Base-by-base conservation (phyloP, 2,113 vertebrate species). In the Excalfactoria chinensis region DNA sequence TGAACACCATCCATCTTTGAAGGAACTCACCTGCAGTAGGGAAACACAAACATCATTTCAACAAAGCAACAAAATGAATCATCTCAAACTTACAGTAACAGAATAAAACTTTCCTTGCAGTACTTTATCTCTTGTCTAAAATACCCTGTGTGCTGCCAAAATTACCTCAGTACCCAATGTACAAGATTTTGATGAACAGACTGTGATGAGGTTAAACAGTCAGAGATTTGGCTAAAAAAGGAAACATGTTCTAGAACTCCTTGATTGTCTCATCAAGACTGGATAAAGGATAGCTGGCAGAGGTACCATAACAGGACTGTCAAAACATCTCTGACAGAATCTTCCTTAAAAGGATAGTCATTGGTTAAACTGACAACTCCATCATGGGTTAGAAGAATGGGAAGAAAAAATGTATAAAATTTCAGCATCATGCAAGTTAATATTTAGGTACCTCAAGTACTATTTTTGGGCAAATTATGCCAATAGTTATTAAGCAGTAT, bases 221-320 rank as follows among this genome's bases (percentile, higher is more conserved):
- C 79, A 90, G 88, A 92, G 62, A 81, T 75, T 62, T 90, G 35
- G 71, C 82, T 94, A 90, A 92, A 93, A 93, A 93, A 78, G 63
- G 80, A 92, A 84, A 72, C 19, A 74, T 13, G 21, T 88, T 81
- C 90, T 90, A 66, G 86, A 92, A 92, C 56, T 90, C 64, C 80
- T 93, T 74, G 86, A 69, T 78, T 5, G 2, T 75, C 51, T 92
- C 63, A 75, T 93, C 53, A 78, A 84, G 76, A 60, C 26, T 71
- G 35, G 18, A 34, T 63, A 84, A 92, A 86, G 21, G n/a, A 86
- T 41, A 82, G 37, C 41, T 74, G n/a, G 19, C 3, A 0, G 37
- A 89, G 35, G 21, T 67, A 41, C 37, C 49, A 67, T 69, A 86
- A 69, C 14, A 20, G 37, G 19, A 44, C 43, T 69, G 59, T 81